Evolutionary conservation across 1,140 invertebrate species (phyloP), one percentile per base, ranked within the genome.

Genomic region (Araneus ventricosus): DNA sequence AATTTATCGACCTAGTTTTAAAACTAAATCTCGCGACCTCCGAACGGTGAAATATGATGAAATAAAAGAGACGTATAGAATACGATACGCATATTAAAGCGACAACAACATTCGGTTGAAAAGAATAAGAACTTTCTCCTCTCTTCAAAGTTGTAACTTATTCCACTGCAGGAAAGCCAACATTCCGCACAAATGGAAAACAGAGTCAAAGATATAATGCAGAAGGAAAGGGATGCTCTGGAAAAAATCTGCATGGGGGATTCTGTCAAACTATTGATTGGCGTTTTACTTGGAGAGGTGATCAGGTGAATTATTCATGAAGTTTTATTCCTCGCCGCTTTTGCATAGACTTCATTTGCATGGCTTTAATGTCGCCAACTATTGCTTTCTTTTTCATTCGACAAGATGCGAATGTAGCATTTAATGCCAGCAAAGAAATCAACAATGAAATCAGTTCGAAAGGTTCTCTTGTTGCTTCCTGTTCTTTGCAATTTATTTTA

Each of bases 241-340:
- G 27, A 30, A 82, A 90, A 90, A 90, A 57, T 80, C 75, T 90
- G 75, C 88, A 90, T 90, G 82, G 82, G n/a, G 88, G 82, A 52
- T 57, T 61, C 88, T 90, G 88, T 90, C 88, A 75, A 90, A 90
- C 45, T 80, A 61, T 90, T 90, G 88, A 90, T 90, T 90, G 88
- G n/a, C n/a, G n/a, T n/a, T n/a, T n/a, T n/a, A n/a, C n/a, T n/a
- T n/a, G n/a, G n/a, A n/a, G n/a, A n/a, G n/a, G n/a, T n/a, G n/a
- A n/a, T n/a, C n/a, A n/a, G n/a, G n/a, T n/a, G n/a, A n/a, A n/a
- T n/a, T n/a, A n/a, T n/a, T n/a, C n/a, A n/a, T n/a, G n/a, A n/a
- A n/a, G n/a, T n/a, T n/a, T n/a, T n/a, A n/a, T n/a, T n/a, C n/a
- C 27, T 80, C 61, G 34, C 88, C 24, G 30, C 45, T 80, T 30